These are phyloP conservation scores for Chrysemys picta DNA, from an alignment of 2,113 vertebrate species.

Conservation along the genomic window DNA sequence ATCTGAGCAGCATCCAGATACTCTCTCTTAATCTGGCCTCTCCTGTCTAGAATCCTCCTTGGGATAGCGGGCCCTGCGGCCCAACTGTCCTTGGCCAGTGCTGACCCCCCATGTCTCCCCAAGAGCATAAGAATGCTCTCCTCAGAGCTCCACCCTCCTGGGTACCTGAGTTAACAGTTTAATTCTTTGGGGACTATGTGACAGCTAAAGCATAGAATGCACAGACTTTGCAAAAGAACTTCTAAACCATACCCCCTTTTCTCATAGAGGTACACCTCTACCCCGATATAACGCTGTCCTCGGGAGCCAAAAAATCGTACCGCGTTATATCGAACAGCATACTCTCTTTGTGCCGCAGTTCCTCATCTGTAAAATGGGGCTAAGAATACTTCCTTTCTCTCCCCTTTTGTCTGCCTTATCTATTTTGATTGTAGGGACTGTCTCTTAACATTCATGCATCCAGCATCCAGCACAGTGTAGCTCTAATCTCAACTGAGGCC, in stretches of 20 bases:
- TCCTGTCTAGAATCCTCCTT: background rate
- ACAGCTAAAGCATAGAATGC: too few species aligned
- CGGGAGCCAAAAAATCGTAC: too few species aligned
- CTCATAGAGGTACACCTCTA: too few species aligned
- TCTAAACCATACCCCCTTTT: background rate
- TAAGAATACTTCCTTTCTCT: background rate
- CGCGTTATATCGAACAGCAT: background rate
- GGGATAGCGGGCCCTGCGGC: too few species aligned
- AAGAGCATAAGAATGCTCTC: too few species aligned
- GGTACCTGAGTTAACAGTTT: too few species aligned
- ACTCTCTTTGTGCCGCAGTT: background rate
- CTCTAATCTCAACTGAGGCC: background rate
- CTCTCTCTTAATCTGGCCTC: background rate
- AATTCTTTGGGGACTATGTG: too few species aligned
- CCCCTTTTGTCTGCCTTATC: background rate
- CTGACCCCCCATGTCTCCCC: too few species aligned
- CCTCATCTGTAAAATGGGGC: fast-evolving
- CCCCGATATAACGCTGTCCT: too few species aligned
- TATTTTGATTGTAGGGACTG: background rate
- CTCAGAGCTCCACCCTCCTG: too few species aligned
- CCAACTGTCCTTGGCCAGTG: too few species aligned
- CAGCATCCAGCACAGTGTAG: background rate
- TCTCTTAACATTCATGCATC: background rate
- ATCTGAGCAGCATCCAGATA: background rate
- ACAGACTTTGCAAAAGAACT: background rate